phyloP scores from a whole-genome alignment of 2,888 invertebrate species.

The Camponotus fellah region DNA sequence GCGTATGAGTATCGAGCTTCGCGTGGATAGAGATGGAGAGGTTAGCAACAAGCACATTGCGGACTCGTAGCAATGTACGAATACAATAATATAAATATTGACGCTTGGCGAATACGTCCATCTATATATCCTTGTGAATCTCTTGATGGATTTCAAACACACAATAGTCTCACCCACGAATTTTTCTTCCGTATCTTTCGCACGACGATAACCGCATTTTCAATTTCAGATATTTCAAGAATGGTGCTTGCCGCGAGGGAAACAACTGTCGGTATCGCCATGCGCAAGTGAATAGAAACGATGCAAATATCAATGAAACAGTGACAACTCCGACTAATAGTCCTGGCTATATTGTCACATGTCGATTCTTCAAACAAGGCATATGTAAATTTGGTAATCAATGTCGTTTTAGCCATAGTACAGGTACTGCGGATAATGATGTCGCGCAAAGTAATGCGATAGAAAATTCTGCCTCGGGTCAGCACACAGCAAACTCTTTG shows the following conservation, averaged over 20 bases:
- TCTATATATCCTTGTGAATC: not conserved
- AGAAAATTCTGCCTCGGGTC: constrained; percentile 72
- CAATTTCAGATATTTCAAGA: constrained; percentile 82
- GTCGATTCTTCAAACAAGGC: constrained; percentile 83
- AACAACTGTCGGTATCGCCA: constrained; percentile 83
- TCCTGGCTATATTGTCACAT: constrained; percentile 67
- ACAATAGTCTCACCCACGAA: too few relatives aligned
- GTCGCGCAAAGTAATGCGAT: constrained; percentile 56
- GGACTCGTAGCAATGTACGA: not conserved
- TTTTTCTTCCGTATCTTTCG: too few relatives aligned
- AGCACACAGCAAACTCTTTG: constrained; percentile 69
- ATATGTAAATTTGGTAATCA: constrained; percentile 81
- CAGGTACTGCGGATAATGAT: constrained; percentile 59
- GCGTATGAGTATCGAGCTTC: not conserved
- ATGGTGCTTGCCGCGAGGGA: constrained; percentile 83
- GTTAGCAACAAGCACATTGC: not conserved
- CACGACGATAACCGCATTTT: not conserved
- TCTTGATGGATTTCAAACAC: constrained; percentile 2
- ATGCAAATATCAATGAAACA: constrained; percentile 68
- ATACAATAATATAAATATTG: constrained; percentile 50
- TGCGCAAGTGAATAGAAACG: constrained; percentile 73
- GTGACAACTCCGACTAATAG: constrained; percentile 61
- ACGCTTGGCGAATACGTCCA: not conserved
- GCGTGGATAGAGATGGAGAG: not conserved
- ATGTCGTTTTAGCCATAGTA: constrained; percentile 81